Conservation (phyloP, 2,113 vertebrate species). For the Oncorhynchus masou region DNA sequence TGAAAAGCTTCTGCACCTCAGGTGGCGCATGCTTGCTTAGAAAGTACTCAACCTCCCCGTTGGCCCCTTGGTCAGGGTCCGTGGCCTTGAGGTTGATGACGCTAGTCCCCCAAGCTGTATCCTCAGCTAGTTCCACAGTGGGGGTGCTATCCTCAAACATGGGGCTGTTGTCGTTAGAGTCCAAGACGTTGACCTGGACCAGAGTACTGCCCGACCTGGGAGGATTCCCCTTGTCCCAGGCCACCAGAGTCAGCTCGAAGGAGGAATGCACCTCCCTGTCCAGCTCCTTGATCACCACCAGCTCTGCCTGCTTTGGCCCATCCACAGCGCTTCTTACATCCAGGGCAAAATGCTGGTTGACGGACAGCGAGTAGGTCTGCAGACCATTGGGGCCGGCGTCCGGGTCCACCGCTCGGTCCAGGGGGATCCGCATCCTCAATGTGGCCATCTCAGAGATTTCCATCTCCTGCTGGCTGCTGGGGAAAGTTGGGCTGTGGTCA, state of each 20-base stretch:
- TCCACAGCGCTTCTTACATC: constrained; percentile 76
- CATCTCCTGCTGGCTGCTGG: constrained; percentile 78
- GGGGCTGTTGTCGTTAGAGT: constrained; percentile 93
- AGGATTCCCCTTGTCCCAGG: constrained; percentile 84
- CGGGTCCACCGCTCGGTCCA: constrained; percentile 84
- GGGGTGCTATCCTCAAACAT: constrained; percentile 80
- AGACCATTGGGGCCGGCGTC: constrained; percentile 79
- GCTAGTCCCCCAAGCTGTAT: constrained; percentile 78
- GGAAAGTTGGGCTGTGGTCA: constrained; percentile 85
- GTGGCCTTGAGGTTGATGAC: constrained; percentile 84
- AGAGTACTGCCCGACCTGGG: constrained; percentile 83
- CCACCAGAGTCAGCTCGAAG: constrained; percentile 79
- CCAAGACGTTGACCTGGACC: constrained; percentile 82
- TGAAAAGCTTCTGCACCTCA: constrained; percentile 80
- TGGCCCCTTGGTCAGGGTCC: constrained; percentile 88
- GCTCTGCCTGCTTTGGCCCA: constrained; percentile 79
- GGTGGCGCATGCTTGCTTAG: constrained; percentile 79
- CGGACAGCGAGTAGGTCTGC: constrained; percentile 82
- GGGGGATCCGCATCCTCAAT: constrained; percentile 80
- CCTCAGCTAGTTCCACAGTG: constrained; percentile 79
- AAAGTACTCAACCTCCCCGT: constrained; percentile 88
- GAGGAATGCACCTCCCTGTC: constrained; percentile 83
- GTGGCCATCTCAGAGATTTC: constrained; percentile 88
- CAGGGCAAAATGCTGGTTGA: constrained; percentile 84
- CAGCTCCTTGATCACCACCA: constrained; percentile 85